Base-by-base conservation (phyloP, 2,797 vertebrate species). In the Sebastes glaucus region DNA sequence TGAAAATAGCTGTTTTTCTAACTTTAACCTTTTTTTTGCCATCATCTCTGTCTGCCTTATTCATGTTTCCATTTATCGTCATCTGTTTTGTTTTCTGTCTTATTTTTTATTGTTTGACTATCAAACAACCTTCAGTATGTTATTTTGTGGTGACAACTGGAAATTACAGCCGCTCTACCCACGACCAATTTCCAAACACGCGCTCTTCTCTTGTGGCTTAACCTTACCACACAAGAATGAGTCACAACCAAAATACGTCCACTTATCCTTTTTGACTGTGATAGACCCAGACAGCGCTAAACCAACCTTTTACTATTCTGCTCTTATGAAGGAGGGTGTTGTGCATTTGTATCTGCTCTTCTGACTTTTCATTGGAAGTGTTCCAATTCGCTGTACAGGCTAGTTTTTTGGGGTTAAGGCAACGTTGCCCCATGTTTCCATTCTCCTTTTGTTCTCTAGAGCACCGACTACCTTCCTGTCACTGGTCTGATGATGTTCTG, bases 61-160 rank as follows among this genome's bases (percentile, higher is more conserved):
- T 70, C 60, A 11, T 62, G 23, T 69, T 74, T 64, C 33, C 30
- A 14, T 23, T 46, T 64, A 22, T 27, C 14, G 18, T 56, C 38
- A 27, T 82, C 38, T 23, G 5, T 70, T 73, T 80, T 59, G 3
- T 78, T 65, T 69, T 20, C n/a, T 56, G 28, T 74, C 30, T 71
- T 76, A 2, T 52, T 35, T 65, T 76, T 56, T 65, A 67, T 85
- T 57, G 23, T 81, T 76, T 75, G 27, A 61, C 77, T 75, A 16
- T 80, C 71, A 32, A 49, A 56, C 10, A 65, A 28, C 60, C 61
- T 69, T 86, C 23, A 28, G 52, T 72, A 23, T 78, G 32, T 84
- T 70, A 13, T 80, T 90, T 79, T 87, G 53, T 87, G 84, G 91
- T 93, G 87, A 87, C 88, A 81, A 74, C 69, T 46, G 63, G 49